These are phyloP conservation scores for Caenorhabditis uteleia DNA, from an alignment of 2,888 invertebrate species.

Conservation along the genomic window DNA sequence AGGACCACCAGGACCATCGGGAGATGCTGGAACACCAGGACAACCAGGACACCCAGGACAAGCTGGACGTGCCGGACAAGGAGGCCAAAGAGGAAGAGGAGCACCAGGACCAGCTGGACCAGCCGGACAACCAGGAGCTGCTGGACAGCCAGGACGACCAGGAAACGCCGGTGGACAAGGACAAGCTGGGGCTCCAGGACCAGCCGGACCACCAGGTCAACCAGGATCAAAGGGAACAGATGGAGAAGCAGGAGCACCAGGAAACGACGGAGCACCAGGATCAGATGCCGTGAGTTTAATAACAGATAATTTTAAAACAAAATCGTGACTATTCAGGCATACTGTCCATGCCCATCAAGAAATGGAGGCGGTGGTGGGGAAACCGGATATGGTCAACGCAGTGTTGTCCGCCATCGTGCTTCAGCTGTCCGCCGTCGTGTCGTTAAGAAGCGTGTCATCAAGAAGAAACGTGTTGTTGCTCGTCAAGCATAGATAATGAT, in stretches of 20 bases:
- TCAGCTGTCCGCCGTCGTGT: conserved; percentile 20
- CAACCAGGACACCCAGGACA: conserved; percentile 48
- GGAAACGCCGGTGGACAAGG: conserved; percentile 36
- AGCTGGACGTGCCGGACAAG: conserved; percentile 37
- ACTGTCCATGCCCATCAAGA: conserved; percentile 43
- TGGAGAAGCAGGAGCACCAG: conserved; percentile 47
- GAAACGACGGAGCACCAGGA: conserved; percentile 43
- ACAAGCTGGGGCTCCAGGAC: no score
- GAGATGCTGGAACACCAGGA: conserved; percentile 45
- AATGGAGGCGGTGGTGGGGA: conserved; percentile 18
- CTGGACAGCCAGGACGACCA: conserved; percentile 45
- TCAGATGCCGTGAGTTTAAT: conserved; percentile 16
- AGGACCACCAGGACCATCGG: conserved; percentile 40
- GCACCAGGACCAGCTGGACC: conserved; percentile 51
- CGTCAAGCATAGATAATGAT: conserved; percentile 37
- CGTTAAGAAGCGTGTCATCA: conserved; percentile 32
- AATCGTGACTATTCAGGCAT: conserved; percentile 6
- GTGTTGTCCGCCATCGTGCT: conserved; percentile 18
- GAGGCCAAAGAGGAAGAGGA: conserved; percentile 6
- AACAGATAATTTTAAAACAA: background rate
- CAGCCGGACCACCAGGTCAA: conserved; percentile 36
- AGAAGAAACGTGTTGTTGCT: conserved; percentile 33
- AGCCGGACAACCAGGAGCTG: conserved; percentile 46
- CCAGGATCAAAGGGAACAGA: no score
- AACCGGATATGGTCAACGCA: conserved; percentile 22